phyloP scores from a whole-genome alignment of 1,140 invertebrate genomes.

The Paracyclopina nana region DNA sequence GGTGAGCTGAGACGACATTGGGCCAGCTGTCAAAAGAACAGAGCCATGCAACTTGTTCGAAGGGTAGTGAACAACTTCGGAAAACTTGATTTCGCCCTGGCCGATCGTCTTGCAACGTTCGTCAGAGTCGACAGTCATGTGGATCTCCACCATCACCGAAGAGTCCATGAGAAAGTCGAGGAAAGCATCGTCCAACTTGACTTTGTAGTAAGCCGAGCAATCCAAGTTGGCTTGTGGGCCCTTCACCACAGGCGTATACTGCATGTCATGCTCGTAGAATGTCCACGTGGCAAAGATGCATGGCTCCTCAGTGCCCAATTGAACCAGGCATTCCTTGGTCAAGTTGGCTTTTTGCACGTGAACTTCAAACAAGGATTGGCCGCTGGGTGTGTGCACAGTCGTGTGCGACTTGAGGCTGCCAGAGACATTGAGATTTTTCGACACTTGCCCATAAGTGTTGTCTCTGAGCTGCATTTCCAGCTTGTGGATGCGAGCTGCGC shows the following conservation, averaged over 20 bases:
- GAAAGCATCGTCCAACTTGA: neutral
- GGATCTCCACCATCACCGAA: neutral
- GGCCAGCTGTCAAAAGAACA: neutral
- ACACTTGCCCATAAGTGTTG: neutral
- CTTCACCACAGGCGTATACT: neutral
- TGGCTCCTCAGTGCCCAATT: neutral
- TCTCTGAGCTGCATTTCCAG: neutral
- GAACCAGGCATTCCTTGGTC: neutral
- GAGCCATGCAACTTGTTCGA: neutral
- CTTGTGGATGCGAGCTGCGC: neutral
- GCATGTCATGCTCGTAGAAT: neutral
- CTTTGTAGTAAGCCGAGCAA: neutral
- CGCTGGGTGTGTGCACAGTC: neutral
- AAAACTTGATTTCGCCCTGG: neutral
- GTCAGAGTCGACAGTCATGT: neutral
- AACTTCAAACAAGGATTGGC: conserved; percentile 1
- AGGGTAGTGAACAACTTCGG: neutral
- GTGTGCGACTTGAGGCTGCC: neutral
- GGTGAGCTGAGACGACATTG: neutral
- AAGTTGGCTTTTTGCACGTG: neutral
- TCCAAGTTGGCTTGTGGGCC: neutral
- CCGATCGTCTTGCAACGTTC: neutral
- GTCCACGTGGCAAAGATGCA: neutral
- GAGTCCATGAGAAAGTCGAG: neutral
- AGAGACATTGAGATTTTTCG: neutral